Evolutionary conservation across 2,797 vertebrate genomes (phyloP).

Genomic region (Protosalanx chinensis): DNA sequence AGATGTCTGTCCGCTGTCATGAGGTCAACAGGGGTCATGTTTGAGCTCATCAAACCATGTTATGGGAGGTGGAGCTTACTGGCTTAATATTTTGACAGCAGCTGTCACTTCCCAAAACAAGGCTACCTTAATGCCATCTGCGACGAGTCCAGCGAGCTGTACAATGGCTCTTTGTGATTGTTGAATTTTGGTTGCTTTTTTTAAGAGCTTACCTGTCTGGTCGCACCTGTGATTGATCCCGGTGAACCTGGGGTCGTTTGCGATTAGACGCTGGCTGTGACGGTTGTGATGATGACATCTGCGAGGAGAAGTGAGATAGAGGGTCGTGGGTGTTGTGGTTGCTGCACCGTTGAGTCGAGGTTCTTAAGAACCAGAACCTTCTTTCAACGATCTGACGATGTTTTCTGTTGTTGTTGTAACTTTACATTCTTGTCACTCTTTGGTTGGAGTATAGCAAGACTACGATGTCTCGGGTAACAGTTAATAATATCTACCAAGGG

Average conservation of each 20-base stretch:
- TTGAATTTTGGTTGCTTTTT: conserved; percentile 29
- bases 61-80: conserved; percentile 1
- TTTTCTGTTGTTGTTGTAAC: background rate
- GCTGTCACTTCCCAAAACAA: conserved; percentile 38
- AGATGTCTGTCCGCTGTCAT: conserved; percentile 4
- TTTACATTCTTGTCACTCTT: background rate
- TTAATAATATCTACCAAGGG: too few species aligned
- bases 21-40: conserved; percentile 15
- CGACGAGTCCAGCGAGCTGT: background rate
- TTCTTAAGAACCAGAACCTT: conserved; percentile 6
- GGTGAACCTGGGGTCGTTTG: conserved; percentile 44
- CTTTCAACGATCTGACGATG: background rate
- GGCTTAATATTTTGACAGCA: conserved; percentile 31
- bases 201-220: conserved; percentile 49
- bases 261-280: conserved; percentile 49
- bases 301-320: conserved; percentile 34
- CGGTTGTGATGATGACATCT: conserved; percentile 53
- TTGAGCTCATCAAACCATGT: conserved; percentile 5
- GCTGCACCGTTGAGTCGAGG: conserved; percentile 9
- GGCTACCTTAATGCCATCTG: conserved; percentile 32
- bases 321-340: background rate
- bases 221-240: conserved; percentile 62
- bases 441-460: background rate
- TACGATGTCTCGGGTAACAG: too few species aligned
- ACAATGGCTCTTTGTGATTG: conserved; percentile 57